Evolutionary conservation across 2,113 vertebrate species (phyloP).

Genomic region (Syngnathoides biaculeatus): DNA sequence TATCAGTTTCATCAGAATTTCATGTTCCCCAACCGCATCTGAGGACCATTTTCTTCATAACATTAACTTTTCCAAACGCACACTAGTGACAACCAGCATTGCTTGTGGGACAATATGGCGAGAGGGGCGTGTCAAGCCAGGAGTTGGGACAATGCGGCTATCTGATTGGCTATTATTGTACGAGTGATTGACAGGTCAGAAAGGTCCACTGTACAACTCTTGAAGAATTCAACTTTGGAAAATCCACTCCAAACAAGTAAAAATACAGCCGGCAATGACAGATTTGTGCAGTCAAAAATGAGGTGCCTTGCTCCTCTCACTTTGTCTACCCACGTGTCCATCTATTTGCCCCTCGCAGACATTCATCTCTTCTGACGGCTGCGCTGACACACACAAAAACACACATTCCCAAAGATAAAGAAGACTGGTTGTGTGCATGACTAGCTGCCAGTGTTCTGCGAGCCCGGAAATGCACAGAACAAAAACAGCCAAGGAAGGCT

Average conservation of each 20-base stretch:
- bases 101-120: too few relatives aligned
- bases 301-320: background rate
- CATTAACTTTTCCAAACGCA: too few relatives aligned
- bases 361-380: slow-evolving; percentile 56
- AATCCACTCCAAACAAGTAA: background rate
- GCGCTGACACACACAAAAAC: slow-evolving; percentile 53
- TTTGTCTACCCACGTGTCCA: slow-evolving; percentile 55
- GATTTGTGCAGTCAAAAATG: background rate
- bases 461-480: slow-evolving; percentile 34
- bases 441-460: slow-evolving; percentile 50
- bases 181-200: too few relatives aligned
- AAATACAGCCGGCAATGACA: background rate
- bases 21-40: too few relatives aligned
- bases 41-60: too few relatives aligned
- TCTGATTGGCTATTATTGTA: too few relatives aligned
- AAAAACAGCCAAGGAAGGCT: slow-evolving; percentile 25
- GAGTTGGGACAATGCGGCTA: too few relatives aligned
- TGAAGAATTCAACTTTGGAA: background rate
- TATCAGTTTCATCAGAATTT: too few relatives aligned
- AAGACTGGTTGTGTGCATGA: slow-evolving; percentile 50
- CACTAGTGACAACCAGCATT: too few relatives aligned
- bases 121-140: too few relatives aligned
- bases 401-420: slow-evolving; percentile 42
- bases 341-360: slow-evolving; percentile 54
- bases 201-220: background rate